Base-by-base conservation (phyloP, 1,140 invertebrate species). In the Melitaea cinxia region DNA sequence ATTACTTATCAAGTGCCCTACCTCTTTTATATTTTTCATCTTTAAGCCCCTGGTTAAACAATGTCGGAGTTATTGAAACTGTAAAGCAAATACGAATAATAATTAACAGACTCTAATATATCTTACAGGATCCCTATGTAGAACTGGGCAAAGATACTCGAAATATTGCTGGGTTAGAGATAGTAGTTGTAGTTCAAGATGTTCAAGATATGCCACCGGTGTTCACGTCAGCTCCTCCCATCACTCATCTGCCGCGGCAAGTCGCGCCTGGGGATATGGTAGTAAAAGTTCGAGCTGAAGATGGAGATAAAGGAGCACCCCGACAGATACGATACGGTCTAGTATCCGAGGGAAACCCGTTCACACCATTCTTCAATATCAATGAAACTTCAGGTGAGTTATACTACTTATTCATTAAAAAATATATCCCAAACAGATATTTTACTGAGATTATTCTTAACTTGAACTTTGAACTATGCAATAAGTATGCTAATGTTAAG, bases 201-300 rank as follows among this genome's bases (percentile, higher is more conserved):
- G 94, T 96, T 0, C 96, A 97, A 80, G 96, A 98, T 75, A 95
- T 95, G 53, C 95, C 96, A 1, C 97, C 97, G 1, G 93, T 97
- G 45, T 98, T 97, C 82, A 96, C 95, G 0, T 79, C 94, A 49
- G 95, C 95, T 10, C 95, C 96, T 0, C 96, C 96, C 9, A 93
- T 96, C 35, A 97, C 96, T 0, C 94, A 94, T 75, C 82, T 96
- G 42, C 93, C 92, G 17, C 84, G 93, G 0, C 93, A 93, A 37
- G 89, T 95, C 37, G 91, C 92, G n/a, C 93, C 93, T 4, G 94
- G 94, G 14, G 94, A 94, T 80, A 89, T 93, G 73, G 91, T 94
- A 17, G 89, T 96, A 12, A 93, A 93, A 85, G 95, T 98, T 0
- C 93, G 94, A 67, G 97, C 97, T n/a, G 95, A 96, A 85, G 97